phyloP scores from a whole-genome alignment of 2,797 vertebrate genomes.

The Natrix natrix region DNA sequence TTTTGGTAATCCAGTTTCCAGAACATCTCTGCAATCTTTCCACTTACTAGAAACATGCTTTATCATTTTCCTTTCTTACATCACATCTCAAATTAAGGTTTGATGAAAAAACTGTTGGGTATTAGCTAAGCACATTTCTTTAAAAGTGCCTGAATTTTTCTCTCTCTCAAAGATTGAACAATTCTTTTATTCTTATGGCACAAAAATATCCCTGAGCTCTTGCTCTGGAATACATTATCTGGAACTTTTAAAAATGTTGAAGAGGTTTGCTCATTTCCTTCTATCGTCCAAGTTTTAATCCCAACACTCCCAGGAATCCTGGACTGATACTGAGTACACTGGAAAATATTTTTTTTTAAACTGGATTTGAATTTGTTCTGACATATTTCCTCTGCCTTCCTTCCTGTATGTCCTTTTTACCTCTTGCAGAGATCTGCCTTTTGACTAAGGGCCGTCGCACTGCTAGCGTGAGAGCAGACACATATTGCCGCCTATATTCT shows the following conservation, averaged over 20 bases:
- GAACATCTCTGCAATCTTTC: neutral
- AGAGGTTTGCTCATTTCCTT: neutral
- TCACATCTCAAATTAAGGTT: neutral
- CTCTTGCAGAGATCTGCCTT: conserved; percentile 89
- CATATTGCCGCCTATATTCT: conserved; percentile 96
- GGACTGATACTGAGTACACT: neutral
- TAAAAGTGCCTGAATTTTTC: neutral
- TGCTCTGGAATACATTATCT: neutral
- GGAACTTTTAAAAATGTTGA: neutral
- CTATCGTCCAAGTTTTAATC: neutral
- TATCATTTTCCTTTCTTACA: neutral
- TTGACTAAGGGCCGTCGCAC: conserved; percentile 95
- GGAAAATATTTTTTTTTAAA: neutral
- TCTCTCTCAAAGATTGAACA: neutral
- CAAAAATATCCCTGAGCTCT: neutral
- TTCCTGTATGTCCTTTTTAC: conserved; percentile 44
- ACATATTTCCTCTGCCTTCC: conserved; percentile 4
- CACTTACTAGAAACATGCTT: neutral
- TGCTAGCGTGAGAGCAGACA: conserved; percentile 95
- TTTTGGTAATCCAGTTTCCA: neutral
- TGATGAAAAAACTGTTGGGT: neutral
- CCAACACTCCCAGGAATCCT: neutral
- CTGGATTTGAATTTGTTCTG: conserved; percentile 25
- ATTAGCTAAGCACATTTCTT: neutral
- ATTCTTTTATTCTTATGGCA: neutral